Percentiles rank a stretch among this genome's conserved stretches.
These are phyloP conservation scores for Ischnus inquisitorius DNA, from an alignment of 2,888 invertebrate species.

Conservation along the genomic window DNA sequence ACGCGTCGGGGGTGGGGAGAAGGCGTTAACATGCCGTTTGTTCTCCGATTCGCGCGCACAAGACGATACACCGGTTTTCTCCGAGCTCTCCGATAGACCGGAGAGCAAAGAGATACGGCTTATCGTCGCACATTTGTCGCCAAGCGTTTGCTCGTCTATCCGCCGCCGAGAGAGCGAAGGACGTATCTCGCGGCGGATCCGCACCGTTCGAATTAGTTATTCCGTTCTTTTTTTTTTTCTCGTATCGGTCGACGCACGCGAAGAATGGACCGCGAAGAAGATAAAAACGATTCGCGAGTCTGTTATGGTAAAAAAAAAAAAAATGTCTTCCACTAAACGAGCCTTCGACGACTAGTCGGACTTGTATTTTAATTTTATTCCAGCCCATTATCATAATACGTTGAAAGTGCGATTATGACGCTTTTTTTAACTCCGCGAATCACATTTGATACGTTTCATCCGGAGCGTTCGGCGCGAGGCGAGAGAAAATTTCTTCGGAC, in stretches of 20 bases:
- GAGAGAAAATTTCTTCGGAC: too few relatives aligned
- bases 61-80: too few relatives aligned
- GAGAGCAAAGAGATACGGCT: constrained; percentile 52
- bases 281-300: neutral
- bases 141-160: constrained; percentile 1
- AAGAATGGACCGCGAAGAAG: neutral
- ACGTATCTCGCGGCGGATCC: too few relatives aligned
- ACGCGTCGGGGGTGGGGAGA: neutral
- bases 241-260: neutral
- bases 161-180: too few relatives aligned
- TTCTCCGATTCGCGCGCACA: constrained; percentile 8
- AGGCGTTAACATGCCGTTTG: neutral
- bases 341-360: constrained; percentile 30
- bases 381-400: constrained; percentile 41
- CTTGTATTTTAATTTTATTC: constrained; percentile 54
- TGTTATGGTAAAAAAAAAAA: constrained; percentile 5
- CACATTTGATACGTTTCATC: too few relatives aligned
- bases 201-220: too few relatives aligned
- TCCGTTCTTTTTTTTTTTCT: neutral
- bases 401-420: too few relatives aligned
- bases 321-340: neutral
- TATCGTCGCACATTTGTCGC: constrained; percentile 58
- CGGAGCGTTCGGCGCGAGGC: too few relatives aligned
- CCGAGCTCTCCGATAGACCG: constrained; percentile 46
- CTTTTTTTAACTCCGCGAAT: too few relatives aligned